Conservation (phyloP, 1,140 invertebrate genomes). For the Chrysoperla carnea region DNA sequence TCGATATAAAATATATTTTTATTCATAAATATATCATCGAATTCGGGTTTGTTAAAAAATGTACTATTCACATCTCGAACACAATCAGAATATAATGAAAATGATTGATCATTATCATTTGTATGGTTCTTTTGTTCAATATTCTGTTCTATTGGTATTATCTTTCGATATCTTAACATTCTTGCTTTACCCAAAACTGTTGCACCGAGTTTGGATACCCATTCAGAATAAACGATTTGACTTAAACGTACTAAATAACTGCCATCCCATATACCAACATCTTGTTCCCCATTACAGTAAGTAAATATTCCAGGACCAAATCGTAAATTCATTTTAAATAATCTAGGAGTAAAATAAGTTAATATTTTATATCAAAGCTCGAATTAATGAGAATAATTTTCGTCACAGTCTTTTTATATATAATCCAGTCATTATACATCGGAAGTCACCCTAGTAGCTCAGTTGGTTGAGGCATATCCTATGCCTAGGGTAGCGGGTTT, state of each 20-base stretch:
- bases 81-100: too few relatives aligned
- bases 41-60: conserved; percentile 14
- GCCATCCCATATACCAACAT: conserved; percentile 31
- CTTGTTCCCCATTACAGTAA: conserved; percentile 17
- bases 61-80: conserved; percentile 10
- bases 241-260: conserved; percentile 20
- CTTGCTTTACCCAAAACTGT: conserved; percentile 7
- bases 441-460: too few relatives aligned
- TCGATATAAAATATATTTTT: neutral
- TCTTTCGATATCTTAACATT: conserved; percentile 10
- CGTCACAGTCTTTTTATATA: neutral
- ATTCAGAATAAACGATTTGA: conserved; percentile 2
- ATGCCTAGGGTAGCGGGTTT: too few relatives aligned
- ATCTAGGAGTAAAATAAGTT: conserved; percentile 17
- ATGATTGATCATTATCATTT: too few relatives aligned
- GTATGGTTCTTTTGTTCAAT: conserved; percentile 6
- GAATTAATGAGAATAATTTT: neutral
- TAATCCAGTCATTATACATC: neutral
- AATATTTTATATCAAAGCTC: neutral
- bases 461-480: too few relatives aligned
- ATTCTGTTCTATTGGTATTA: conserved; percentile 8
- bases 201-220: conserved; percentile 9
- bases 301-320: conserved; percentile 31
- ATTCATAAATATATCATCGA: conserved; percentile 8
- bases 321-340: conserved; percentile 24